Conservation (phyloP, 2,888 invertebrate genomes). For the Caenorhabditis plicata region DNA sequence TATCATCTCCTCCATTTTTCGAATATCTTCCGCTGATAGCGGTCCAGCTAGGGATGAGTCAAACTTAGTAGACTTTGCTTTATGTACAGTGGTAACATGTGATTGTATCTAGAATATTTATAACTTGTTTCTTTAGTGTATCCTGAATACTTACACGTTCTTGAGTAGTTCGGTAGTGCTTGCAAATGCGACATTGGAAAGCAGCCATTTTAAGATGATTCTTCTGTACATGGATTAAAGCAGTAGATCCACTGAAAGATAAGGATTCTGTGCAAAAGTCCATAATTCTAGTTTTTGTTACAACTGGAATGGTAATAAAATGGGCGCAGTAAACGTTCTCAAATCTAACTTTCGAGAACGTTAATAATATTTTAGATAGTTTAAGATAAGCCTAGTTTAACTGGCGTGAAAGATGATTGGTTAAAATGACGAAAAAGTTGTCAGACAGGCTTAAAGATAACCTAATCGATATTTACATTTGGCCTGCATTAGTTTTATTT, state of each 20-base stretch:
- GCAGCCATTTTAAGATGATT: conserved; percentile 46
- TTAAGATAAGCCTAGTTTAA: no score
- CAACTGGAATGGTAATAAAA: neutral
- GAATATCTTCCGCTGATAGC: conserved; percentile 34
- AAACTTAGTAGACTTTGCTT: conserved; percentile 38
- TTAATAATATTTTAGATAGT: no score
- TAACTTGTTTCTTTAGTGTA: neutral
- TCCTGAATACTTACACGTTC: conserved; percentile 26
- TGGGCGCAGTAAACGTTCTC: no score
- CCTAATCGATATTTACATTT: no score
- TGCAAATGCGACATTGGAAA: conserved; percentile 43
- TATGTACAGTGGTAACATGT: conserved; percentile 45
- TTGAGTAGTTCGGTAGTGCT: conserved; percentile 43
- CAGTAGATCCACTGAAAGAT: conserved; percentile 24
- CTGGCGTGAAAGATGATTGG: no score
- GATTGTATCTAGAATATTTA: conserved; percentile 39
- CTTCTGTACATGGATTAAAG: conserved; percentile 41
- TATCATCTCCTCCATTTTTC: conserved; percentile 46
- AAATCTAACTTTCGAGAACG: no score
- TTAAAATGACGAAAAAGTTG: no score
- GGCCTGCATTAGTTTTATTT: no score
- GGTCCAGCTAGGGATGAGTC: conserved; percentile 38
- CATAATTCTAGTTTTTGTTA: no score
- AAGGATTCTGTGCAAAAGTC: neutral
- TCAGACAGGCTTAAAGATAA: no score